Evolutionary conservation across 1,140 invertebrate genomes (phyloP), one percentile per base, ranked within the genome.

Genomic region (Pinna nobilis): DNA sequence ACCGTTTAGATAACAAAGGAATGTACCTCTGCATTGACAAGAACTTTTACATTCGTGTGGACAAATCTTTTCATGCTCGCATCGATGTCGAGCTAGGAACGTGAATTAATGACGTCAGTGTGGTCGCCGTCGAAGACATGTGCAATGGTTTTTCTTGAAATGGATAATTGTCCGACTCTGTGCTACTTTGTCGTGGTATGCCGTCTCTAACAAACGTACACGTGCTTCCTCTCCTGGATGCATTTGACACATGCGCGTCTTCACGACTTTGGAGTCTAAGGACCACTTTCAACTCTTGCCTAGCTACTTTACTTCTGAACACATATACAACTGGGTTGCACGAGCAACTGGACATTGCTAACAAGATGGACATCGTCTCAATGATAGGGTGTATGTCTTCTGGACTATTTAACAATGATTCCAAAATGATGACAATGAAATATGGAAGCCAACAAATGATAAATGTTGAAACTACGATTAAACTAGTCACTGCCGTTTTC

Each of bases 311-410:
- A 71, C 90, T 91, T 13, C 91, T 85, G 79, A 91, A 92, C 28
- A 92, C 91, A 82, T 92, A 92, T 23, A 92, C 91, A 64, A 92
- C 86, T 2, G 91, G 91, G 80, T 91, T 91, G 59, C 91, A 71
- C 1, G 88, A 84, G 63, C 87, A 89, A 70, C 86, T 84, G 41
- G 84, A 78, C 74, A 89, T 83, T 15, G 88, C 88, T 50, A 86
- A 63, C 3, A 82, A 72, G 70, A 87, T 84, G 39, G 86, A 85
- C 3, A 84, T 41, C 13, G 74, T 76, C 71, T 81, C 77, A 25
- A 82, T 35, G 15, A 78, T 70, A 6, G 86, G 77, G 23, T 72
- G 76, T 47, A 80, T 84, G 71, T 59, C 74, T 7, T 80, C 74
- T 13, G 80, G 80, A 51, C 74, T 79, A 44, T 81, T 70, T 35